Conservation (phyloP, 2,113 vertebrate species). For the Pseudopodoces humilis region DNA sequence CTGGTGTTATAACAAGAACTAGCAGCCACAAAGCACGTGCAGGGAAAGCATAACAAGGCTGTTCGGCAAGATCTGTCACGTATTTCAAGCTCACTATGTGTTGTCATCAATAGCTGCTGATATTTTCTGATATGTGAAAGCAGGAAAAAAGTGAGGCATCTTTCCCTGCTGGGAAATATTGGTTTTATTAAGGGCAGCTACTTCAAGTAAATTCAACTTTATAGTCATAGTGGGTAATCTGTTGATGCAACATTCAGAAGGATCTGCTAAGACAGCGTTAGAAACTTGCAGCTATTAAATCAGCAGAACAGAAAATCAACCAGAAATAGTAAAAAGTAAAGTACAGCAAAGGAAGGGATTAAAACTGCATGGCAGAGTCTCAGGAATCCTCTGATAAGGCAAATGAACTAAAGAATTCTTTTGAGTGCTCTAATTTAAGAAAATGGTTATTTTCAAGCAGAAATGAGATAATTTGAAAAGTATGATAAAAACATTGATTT, state of each 20-base stretch:
- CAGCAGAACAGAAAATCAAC: constrained; percentile 69
- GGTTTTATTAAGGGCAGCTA: not conserved
- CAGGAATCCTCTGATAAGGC: constrained; percentile 53
- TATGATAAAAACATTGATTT: not conserved
- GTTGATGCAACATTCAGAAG: constrained; percentile 4
- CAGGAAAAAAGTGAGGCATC: not conserved
- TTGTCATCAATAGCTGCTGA: not conserved
- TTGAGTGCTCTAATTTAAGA: not conserved
- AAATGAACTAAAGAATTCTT: constrained; percentile 32
- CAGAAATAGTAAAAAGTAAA: constrained; percentile 39
- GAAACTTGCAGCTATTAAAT: constrained; percentile 59
- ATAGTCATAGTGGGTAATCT: not conserved
- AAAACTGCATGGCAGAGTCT: constrained; percentile 55
- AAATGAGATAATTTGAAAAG: constrained; percentile 32
- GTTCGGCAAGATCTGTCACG: not conserved
- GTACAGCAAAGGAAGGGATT: constrained; percentile 22
- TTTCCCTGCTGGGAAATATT: not conserved
- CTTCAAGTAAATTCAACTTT: not conserved
- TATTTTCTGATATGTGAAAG: not conserved
- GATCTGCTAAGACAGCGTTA: constrained; percentile 20
- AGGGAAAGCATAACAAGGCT: not conserved
- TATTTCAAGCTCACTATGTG: not conserved
- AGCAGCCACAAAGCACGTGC: not conserved
- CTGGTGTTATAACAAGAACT: not conserved
- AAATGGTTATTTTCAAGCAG: constrained; percentile 29